Percentiles rank a stretch among this genome's conserved stretches.
phyloP scores from a whole-genome alignment of 2,888 invertebrate genomes.

The Perizoma affinitatum region DNA sequence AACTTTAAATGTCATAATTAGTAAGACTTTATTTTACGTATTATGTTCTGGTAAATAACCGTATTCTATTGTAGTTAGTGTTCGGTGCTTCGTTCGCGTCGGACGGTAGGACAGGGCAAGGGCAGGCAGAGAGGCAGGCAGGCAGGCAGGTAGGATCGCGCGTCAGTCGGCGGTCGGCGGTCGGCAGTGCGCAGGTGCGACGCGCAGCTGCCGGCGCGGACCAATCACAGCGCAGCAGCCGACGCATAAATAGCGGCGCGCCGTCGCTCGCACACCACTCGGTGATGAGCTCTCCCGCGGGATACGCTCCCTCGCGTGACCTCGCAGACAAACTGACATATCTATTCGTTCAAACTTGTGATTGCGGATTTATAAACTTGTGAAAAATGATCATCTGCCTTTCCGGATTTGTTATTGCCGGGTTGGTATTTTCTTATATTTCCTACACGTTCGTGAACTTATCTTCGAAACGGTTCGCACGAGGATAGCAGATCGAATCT shows the following conservation, averaged over 20 bases:
- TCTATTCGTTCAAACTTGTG: constrained; percentile 16
- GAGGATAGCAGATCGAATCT: too few relatives aligned
- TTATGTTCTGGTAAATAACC: too few relatives aligned
- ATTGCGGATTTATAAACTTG: constrained; percentile 1
- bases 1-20: too few relatives aligned
- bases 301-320: constrained; percentile 15
- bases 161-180: neutral
- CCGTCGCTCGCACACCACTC: constrained; percentile 22
- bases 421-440: constrained; percentile 55
- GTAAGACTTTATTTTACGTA: too few relatives aligned
- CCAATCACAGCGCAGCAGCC: constrained; percentile 36
- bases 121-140: too few relatives aligned
- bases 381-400: constrained; percentile 78
- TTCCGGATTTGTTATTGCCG: constrained; percentile 80
- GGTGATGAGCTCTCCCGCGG: constrained; percentile 14
- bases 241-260: constrained; percentile 13
- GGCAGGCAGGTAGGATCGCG: too few relatives aligned
- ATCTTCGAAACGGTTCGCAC: too few relatives aligned
- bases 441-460: too few relatives aligned
- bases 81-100: neutral
- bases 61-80: neutral
- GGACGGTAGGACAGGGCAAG: too few relatives aligned
- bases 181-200: constrained; percentile 25
- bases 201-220: constrained; percentile 22
- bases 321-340: constrained; percentile 1